Base-by-base conservation (phyloP, 1,140 invertebrate genomes). In the Zaprionus ghesquierei region DNA sequence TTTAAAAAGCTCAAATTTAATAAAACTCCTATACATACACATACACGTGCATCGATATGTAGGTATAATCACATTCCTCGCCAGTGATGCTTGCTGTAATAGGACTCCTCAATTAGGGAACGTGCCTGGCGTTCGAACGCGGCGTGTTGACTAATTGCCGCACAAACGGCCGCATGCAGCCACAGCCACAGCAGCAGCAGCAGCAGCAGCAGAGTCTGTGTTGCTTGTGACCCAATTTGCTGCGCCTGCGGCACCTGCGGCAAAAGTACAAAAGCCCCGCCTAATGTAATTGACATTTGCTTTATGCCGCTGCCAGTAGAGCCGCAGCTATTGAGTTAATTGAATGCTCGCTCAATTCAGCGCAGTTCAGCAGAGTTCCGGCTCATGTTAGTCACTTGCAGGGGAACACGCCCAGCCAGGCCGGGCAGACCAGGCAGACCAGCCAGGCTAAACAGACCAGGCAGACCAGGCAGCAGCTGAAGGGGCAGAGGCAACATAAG, bases 291-390 rank as follows among this genome's bases (percentile, higher is more conserved):
- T 79, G 79, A 78, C 75, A 58, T 68, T 79, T 70, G 70, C 75
- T 76, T 51, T 69, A 58, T 71, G 73, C 25, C 13, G 44, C 31
- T 51, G 69, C 31, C 50, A 44, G 50, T 50, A 27, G 25, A 54
- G 51, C 20, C 61, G 23, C 22, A 53, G 56, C 63, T 54, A 86
- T 81, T 65, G 33, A 86, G 81, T 85, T 85, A 86, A 85, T 85
- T 85, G 81, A 85, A 85, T 81, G 78, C 62, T 69, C 51, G 61
- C 29, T 15, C 18, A 51, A 22, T 49, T 38, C 27, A 62, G 23
- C 8, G 20, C 51, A 65, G 62, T 31, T 50, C 60, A 50, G 27
- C 50, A 4, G 20, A 25, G 27, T 53, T 60, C 49, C 51, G 63
- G 50, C 23, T 59, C 15, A 27, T 51, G 44, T 51, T 58, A 81